phyloP scores from a whole-genome alignment of 2,113 vertebrate genomes.

The Peromyscus polionotus region DNA sequence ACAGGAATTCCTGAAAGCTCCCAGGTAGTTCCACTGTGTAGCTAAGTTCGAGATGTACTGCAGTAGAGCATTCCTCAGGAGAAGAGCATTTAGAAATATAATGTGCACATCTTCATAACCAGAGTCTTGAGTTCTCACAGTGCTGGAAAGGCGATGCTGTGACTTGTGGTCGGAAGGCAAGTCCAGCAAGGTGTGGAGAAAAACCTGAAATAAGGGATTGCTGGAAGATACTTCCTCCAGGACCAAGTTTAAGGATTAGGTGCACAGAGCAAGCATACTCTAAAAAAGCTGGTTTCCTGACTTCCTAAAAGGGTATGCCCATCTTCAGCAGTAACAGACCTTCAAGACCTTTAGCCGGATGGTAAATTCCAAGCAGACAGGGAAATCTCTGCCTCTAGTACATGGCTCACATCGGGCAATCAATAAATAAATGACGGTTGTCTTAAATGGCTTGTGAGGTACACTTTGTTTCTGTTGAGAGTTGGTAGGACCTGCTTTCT shows the following conservation, averaged over 20 bases:
- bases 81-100: not conserved
- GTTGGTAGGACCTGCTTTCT: not conserved
- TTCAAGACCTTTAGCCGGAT: not conserved
- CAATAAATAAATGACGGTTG: not conserved
- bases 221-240: not conserved
- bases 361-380: not conserved
- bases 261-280: not conserved
- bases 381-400: not conserved
- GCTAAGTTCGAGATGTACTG: not conserved
- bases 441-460: not conserved
- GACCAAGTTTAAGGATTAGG: not conserved
- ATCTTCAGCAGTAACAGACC: not conserved
- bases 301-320: not conserved
- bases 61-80: not conserved
- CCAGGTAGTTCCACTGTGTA: not conserved
- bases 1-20: not conserved
- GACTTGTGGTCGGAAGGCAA: not conserved
- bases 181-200: not conserved
- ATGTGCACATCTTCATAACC: not conserved
- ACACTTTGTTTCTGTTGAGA: not conserved
- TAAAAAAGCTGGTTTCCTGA: not conserved
- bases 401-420: not conserved
- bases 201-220: not conserved
- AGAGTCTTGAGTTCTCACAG: not conserved
- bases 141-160: not conserved